Evolutionary conservation across 1,140 invertebrate genomes (phyloP).

Genomic region (Campoletis sonorensis): DNA sequence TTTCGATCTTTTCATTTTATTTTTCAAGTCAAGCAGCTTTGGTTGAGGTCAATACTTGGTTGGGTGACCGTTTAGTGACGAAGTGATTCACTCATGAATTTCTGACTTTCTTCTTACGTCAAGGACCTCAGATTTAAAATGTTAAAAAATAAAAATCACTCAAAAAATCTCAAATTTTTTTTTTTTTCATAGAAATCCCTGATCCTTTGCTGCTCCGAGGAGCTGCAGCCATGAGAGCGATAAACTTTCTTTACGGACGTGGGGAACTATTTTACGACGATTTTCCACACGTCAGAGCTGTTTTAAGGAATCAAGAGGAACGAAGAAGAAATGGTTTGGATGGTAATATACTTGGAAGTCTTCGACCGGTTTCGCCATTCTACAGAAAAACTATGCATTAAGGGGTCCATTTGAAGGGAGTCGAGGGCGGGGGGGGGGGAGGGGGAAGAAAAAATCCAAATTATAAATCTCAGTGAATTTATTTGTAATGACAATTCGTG

Average conservation of each 20-base stretch:
- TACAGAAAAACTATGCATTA: constrained; percentile 63
- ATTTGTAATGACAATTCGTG: constrained; percentile 21
- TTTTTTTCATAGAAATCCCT: constrained; percentile 56
- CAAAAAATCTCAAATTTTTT: neutral
- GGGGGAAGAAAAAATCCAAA: neutral
- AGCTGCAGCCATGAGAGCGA: constrained; percentile 75
- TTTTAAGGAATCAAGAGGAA: constrained; percentile 79
- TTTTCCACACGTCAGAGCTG: constrained; percentile 79
- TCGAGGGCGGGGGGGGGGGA: too few relatives aligned
- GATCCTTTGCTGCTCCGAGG: constrained; percentile 78
- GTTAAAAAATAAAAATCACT: too few relatives aligned
- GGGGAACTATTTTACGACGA: constrained; percentile 80
- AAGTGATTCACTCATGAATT: too few relatives aligned
- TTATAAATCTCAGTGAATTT: neutral
- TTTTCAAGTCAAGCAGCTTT: too few relatives aligned
- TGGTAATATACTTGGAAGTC: constrained; percentile 78
- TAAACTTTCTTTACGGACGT: constrained; percentile 74
- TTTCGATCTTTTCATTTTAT: constrained; percentile 7
- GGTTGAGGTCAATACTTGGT: too few relatives aligned
- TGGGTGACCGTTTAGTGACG: too few relatives aligned
- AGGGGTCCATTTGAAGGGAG: neutral
- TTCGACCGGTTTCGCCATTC: constrained; percentile 79
- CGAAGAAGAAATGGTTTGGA: constrained; percentile 77
- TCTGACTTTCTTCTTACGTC: too few relatives aligned
- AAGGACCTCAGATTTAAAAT: too few relatives aligned